These are phyloP conservation scores for Oithona nana DNA, from an alignment of 2,888 invertebrate genomes.

Conservation along the genomic window DNA sequence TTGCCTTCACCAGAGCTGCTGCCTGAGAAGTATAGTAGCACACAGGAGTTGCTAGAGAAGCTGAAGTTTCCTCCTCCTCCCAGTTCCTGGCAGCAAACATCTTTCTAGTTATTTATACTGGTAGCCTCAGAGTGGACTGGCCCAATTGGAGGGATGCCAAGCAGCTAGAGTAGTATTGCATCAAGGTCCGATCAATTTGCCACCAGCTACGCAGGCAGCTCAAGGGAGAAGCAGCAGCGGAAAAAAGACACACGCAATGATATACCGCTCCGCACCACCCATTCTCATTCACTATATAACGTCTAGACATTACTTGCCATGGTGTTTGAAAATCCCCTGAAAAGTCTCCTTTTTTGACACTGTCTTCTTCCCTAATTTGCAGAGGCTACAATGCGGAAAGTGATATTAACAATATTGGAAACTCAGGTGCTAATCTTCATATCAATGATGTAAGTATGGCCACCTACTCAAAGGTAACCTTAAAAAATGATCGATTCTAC, in stretches of 20 bases:
- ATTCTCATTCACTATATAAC: neutral
- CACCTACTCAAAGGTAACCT: neutral
- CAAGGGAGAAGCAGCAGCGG: neutral
- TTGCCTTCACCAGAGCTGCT: too few relatives aligned
- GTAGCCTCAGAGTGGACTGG: too few relatives aligned
- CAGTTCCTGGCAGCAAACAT: too few relatives aligned
- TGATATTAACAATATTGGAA: constrained; percentile 14
- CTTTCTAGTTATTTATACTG: too few relatives aligned
- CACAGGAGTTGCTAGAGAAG: too few relatives aligned
- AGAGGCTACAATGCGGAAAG: neutral
- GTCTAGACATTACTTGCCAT: neutral
- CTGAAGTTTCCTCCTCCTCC: too few relatives aligned
- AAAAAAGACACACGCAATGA: neutral
- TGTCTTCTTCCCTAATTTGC: neutral
- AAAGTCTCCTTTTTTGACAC: neutral
- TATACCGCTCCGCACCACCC: neutral
- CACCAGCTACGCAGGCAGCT: neutral
- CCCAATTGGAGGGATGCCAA: too few relatives aligned
- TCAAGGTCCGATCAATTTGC: neutral
- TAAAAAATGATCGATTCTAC: neutral
- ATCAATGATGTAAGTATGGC: constrained; percentile 15
- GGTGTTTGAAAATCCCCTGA: neutral
- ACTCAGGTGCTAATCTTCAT: constrained; percentile 15
- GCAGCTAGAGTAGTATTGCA: too few relatives aligned
- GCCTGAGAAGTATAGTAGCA: too few relatives aligned